phyloP scores from a whole-genome alignment of 2,888 invertebrate genomes.

The Serrognathus titanus region DNA sequence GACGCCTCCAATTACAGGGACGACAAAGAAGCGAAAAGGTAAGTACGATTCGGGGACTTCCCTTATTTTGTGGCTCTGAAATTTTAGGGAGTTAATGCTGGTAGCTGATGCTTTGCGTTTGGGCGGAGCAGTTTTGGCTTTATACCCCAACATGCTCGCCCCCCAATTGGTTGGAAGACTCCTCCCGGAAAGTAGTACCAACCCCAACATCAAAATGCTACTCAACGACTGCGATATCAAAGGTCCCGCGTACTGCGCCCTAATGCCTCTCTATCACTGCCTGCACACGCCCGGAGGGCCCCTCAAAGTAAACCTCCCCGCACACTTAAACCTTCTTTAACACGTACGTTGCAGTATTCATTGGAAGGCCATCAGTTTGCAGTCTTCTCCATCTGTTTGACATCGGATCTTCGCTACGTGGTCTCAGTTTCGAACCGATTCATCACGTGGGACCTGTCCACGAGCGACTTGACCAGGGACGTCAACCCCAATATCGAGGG shows the following conservation, averaged over 20 bases:
- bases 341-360: slow-evolving; percentile 67
- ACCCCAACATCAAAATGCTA: slow-evolving; percentile 80
- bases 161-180: slow-evolving; percentile 91
- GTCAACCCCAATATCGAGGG: slow-evolving; percentile 92
- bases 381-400: slow-evolving; percentile 86
- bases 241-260: slow-evolving; percentile 84
- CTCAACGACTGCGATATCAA: slow-evolving; percentile 87
- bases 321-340: background rate
- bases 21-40: slow-evolving; percentile 77
- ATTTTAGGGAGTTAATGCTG: slow-evolving; percentile 76
- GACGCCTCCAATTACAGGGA: slow-evolving; percentile 82
- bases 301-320: slow-evolving; percentile 64
- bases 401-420: slow-evolving; percentile 87
- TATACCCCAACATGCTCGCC: slow-evolving; percentile 93
- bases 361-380: slow-evolving; percentile 98
- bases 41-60: too few relatives aligned
- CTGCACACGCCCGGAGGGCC: slow-evolving; percentile 99
- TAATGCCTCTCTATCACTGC: slow-evolving; percentile 92
- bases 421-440: slow-evolving; percentile 96
- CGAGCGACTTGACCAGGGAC: slow-evolving; percentile 91
- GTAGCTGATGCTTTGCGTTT: slow-evolving; percentile 91
- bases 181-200: slow-evolving; percentile 83
- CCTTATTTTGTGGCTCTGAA: background rate
- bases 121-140: slow-evolving; percentile 89
- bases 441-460: slow-evolving; percentile 95